These are phyloP conservation scores for Tupiocoris notatus DNA, from an alignment of 2,888 invertebrate genomes.

Conservation along the genomic window DNA sequence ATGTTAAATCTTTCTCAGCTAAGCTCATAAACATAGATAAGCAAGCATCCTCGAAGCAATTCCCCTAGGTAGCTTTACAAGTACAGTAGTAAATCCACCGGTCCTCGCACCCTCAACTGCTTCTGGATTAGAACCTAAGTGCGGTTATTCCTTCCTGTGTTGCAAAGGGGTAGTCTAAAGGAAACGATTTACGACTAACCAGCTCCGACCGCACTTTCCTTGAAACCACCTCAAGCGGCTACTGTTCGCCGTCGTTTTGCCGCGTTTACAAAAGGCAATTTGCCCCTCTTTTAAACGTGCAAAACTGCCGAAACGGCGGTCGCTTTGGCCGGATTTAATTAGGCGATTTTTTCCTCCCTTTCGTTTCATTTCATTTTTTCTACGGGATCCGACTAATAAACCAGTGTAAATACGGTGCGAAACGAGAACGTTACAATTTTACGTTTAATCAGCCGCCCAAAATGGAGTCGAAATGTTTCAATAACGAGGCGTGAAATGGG, in stretches of 20 bases:
- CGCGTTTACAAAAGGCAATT: constrained; percentile 3
- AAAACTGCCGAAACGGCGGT: background rate
- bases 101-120: constrained; percentile 14
- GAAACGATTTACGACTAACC: constrained; percentile 20
- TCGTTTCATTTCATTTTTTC: background rate
- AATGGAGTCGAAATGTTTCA: too few species aligned
- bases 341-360: background rate
- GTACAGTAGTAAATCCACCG: constrained; percentile 33
- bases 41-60: background rate
- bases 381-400: too few species aligned
- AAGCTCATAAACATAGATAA: background rate
- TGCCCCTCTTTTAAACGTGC: constrained; percentile 13
- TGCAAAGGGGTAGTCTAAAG: constrained; percentile 27
- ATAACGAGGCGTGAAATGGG: too few species aligned
- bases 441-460: too few species aligned
- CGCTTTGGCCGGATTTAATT: background rate
- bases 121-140: constrained; percentile 33
- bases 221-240: background rate
- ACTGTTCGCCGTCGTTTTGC: background rate
- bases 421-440: too few species aligned
- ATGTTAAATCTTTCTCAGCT: background rate
- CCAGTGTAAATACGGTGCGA: too few species aligned
- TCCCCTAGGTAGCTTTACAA: constrained; percentile 13
- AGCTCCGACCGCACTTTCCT: constrained; percentile 3
- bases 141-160: constrained; percentile 24